Conservation (phyloP, 1,140 invertebrate species). For the Cylas formicarius region DNA sequence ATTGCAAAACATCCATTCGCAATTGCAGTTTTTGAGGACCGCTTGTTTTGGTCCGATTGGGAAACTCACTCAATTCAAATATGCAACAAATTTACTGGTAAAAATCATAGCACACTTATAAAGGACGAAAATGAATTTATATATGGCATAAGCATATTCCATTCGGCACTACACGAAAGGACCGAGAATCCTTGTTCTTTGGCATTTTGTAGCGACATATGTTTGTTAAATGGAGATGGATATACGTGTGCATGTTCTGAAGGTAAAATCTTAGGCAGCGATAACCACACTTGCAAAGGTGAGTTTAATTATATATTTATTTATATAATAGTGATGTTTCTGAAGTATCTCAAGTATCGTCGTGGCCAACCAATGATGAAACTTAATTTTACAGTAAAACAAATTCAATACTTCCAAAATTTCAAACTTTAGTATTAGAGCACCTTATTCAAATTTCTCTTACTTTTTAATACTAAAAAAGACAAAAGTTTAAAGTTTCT, state of each 20-base stretch:
- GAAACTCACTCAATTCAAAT: conserved; percentile 54
- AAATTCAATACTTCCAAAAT: too few species aligned
- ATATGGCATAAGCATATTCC: conserved; percentile 61
- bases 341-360: too few species aligned
- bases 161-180: conserved; percentile 52
- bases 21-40: conserved; percentile 79
- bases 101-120: conserved; percentile 49
- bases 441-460: too few species aligned
- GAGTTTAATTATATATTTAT: too few species aligned
- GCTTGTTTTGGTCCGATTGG: conserved; percentile 83
- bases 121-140: conserved; percentile 46
- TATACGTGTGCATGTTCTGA: conserved; percentile 74
- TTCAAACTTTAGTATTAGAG: too few species aligned
- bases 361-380: too few species aligned
- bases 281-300: conserved; percentile 49
- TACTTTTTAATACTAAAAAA: too few species aligned
- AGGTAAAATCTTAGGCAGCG: conserved; percentile 51
- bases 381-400: too few species aligned
- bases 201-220: conserved; percentile 69
- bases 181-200: conserved; percentile 60
- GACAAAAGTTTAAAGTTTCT: too few species aligned
- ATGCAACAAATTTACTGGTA: conserved; percentile 62
- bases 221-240: conserved; percentile 58
- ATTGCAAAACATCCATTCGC: conserved; percentile 69
- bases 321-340: too few species aligned